These are phyloP conservation scores for Conus betulinus DNA, from an alignment of 1,140 invertebrate genomes.

Conservation along the genomic window DNA sequence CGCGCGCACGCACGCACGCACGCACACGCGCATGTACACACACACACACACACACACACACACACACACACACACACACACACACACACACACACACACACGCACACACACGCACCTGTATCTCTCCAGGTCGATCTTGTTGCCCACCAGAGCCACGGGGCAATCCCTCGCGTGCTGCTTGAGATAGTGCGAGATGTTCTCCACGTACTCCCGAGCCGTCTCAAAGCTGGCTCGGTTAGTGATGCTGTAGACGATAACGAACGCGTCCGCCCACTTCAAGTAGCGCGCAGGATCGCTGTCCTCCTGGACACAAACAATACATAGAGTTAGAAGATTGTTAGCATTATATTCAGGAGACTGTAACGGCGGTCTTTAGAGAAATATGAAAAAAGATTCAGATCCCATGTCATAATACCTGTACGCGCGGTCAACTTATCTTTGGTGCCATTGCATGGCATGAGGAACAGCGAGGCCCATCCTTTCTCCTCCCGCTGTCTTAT, in stretches of 20 bases:
- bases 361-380: too few species aligned
- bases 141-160: slow-evolving; percentile 75
- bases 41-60: slow-evolving; percentile 2
- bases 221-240: slow-evolving; percentile 74
- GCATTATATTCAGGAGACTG: too few species aligned
- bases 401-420: too few species aligned
- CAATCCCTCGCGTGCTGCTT: slow-evolving; percentile 66
- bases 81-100: slow-evolving; percentile 13
- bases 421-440: too few species aligned
- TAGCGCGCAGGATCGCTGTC: slow-evolving; percentile 73
- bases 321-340: too few species aligned
- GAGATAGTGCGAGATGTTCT: slow-evolving; percentile 69
- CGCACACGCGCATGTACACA: too few species aligned
- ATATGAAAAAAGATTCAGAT: too few species aligned
- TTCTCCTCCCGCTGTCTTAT: too few species aligned
- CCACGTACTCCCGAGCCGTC: slow-evolving; percentile 72
- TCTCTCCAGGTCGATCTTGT: slow-evolving; percentile 77
- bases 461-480: too few species aligned
- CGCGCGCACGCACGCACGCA: too few species aligned
- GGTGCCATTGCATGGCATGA: too few species aligned
- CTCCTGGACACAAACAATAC: slow-evolving; percentile 57
- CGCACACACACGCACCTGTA: slow-evolving; percentile 70
- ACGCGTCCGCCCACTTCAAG: slow-evolving; percentile 76
- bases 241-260: slow-evolving; percentile 75
- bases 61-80: neutral